These are phyloP conservation scores for Psilopsiagon aurifrons DNA, from an alignment of 2,113 vertebrate genomes.

Conservation along the genomic window DNA sequence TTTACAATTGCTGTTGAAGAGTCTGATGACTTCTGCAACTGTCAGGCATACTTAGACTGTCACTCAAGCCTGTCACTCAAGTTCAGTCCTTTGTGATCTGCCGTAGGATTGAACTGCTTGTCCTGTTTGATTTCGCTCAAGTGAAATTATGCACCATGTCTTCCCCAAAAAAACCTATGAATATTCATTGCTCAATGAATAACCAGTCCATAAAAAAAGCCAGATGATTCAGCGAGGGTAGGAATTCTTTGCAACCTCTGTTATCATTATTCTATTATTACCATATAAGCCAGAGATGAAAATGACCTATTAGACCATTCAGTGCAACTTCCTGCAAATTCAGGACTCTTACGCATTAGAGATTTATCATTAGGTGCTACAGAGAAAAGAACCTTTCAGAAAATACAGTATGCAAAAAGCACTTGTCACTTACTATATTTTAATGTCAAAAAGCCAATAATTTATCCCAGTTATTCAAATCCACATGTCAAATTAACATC, in stretches of 20 bases:
- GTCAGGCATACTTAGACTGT: neutral
- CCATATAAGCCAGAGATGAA: neutral
- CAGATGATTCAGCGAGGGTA: neutral
- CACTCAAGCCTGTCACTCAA: slow-evolving; percentile 10
- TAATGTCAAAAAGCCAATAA: slow-evolving; percentile 21
- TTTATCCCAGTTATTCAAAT: slow-evolving; percentile 43
- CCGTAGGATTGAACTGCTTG: neutral
- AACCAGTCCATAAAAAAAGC: neutral
- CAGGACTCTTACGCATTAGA: neutral
- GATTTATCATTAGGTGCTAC: neutral
- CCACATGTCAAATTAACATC: slow-evolving; percentile 19
- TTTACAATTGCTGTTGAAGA: slow-evolving; percentile 18
- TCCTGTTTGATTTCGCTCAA: slow-evolving; percentile 7
- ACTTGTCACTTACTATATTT: slow-evolving; percentile 21
- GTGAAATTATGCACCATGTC: slow-evolving; percentile 17
- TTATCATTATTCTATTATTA: slow-evolving; percentile 16
- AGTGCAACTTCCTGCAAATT: neutral
- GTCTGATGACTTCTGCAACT: neutral
- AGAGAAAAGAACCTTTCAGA: slow-evolving; percentile 31
- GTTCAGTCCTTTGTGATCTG: neutral
- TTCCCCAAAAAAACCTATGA: slow-evolving; percentile 15
- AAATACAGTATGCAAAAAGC: slow-evolving; percentile 11
- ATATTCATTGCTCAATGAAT: slow-evolving; percentile 37
- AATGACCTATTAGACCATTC: slow-evolving; percentile 28
- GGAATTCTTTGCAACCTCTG: neutral